Evolutionary conservation across 2,888 invertebrate genomes (phyloP).

Genomic region (Electrophaes corylata): DNA sequence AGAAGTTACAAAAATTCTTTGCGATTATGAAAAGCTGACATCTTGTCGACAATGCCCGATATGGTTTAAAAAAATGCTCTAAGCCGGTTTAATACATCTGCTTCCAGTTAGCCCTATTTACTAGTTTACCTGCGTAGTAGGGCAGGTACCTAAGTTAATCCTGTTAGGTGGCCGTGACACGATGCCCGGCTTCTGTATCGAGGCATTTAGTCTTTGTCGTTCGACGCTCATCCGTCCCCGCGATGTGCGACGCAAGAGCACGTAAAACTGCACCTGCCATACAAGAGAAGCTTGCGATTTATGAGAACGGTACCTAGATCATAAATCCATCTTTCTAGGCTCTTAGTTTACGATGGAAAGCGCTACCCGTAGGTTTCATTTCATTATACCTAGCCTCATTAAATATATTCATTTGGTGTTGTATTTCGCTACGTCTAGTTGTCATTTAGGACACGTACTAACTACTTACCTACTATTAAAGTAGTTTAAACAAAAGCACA

Average conservation of each 20-base stretch:
- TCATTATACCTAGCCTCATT: slow-evolving; percentile 11
- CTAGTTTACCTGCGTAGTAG: slow-evolving; percentile 75
- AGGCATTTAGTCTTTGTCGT: slow-evolving; percentile 65
- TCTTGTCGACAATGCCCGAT: slow-evolving; percentile 40
- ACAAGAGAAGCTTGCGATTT: slow-evolving; percentile 80
- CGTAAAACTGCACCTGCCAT: slow-evolving; percentile 77
- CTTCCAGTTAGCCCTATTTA: slow-evolving; percentile 62
- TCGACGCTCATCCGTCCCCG: slow-evolving; percentile 67
- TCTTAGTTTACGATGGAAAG: slow-evolving; percentile 66
- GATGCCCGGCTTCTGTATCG: slow-evolving; percentile 76
- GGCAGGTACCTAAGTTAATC: slow-evolving; percentile 74
- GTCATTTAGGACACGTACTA: slow-evolving; percentile 73
- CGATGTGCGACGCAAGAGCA: slow-evolving; percentile 74
- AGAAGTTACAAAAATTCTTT: slow-evolving; percentile 35
- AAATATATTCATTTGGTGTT: slow-evolving; percentile 51
- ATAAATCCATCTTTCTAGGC: slow-evolving; percentile 53
- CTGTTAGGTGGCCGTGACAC: slow-evolving; percentile 84
- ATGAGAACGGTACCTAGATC: slow-evolving; percentile 78
- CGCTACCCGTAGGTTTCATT: slow-evolving; percentile 20
- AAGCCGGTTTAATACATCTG: slow-evolving; percentile 71
- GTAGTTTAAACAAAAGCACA: slow-evolving; percentile 72
- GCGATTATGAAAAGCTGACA: slow-evolving; percentile 36
- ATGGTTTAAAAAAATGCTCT: slow-evolving; percentile 56
- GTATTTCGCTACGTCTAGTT: slow-evolving; percentile 73
- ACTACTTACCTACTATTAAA: slow-evolving; percentile 50